These are phyloP conservation scores for Oligia strigilis DNA, from an alignment of 2,888 invertebrate species.

Conservation along the genomic window DNA sequence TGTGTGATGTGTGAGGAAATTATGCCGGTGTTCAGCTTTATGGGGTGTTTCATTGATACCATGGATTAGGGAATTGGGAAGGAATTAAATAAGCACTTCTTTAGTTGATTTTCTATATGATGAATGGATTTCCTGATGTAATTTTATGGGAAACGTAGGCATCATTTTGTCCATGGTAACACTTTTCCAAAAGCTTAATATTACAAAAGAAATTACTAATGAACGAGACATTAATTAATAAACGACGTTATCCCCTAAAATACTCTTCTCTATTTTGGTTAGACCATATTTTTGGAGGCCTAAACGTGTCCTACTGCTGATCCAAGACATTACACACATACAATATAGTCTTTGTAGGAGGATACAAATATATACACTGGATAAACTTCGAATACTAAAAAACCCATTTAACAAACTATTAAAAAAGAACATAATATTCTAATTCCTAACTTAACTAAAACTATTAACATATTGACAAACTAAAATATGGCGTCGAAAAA, in stretches of 20 bases:
- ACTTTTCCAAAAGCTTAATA: not conserved
- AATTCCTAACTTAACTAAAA: not conserved
- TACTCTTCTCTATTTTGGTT: not conserved
- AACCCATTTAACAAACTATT: not conserved
- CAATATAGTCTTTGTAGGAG: not conserved
- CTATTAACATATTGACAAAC: not conserved
- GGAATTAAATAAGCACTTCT: not conserved
- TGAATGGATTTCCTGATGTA: not conserved
- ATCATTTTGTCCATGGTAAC: too few relatives aligned
- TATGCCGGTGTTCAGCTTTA: constrained; percentile 46
- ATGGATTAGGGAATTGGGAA: constrained; percentile 46
- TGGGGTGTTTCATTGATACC: constrained; percentile 55
- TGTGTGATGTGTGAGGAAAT: constrained; percentile 53
- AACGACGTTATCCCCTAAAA: not conserved
- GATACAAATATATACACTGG: not conserved
- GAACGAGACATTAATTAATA: too few relatives aligned
- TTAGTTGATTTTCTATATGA: not conserved
- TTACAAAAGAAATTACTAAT: not conserved
- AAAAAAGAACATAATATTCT: too few relatives aligned
- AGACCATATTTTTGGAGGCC: not conserved
- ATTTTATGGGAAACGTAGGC: not conserved
- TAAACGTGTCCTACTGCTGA: too few relatives aligned
- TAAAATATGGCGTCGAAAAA: not conserved
- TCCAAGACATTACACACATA: too few relatives aligned
- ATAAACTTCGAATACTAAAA: not conserved